phyloP scores from a whole-genome alignment of 2,888 invertebrate genomes.

The Drosophila mimica region DNA sequence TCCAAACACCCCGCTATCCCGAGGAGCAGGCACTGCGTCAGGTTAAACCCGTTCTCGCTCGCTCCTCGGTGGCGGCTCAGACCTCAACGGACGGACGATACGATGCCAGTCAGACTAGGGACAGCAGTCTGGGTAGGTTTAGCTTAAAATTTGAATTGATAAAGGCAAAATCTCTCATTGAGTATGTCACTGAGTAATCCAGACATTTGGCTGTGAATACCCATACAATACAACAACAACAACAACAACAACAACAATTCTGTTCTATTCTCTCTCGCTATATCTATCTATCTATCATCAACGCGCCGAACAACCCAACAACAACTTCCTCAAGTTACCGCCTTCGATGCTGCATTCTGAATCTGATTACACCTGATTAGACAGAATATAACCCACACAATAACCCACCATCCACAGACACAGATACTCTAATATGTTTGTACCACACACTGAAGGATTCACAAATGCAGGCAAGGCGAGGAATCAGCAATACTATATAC shows the following conservation, averaged over 20 bases:
- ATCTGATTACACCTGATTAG: constrained; percentile 45
- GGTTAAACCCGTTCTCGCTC: constrained; percentile 79
- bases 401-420: constrained; percentile 49
- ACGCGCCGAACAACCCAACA: constrained; percentile 34
- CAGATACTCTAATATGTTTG: constrained; percentile 18
- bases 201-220: constrained; percentile 59
- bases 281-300: constrained; percentile 26
- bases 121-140: constrained; percentile 84
- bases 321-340: constrained; percentile 54
- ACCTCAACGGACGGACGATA: constrained; percentile 72
- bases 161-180: constrained; percentile 19
- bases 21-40: constrained; percentile 84
- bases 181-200: constrained; percentile 46
- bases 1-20: constrained; percentile 85
- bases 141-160: background rate
- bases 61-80: constrained; percentile 74
- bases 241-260: constrained; percentile 42
- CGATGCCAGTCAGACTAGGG: constrained; percentile 82
- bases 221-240: constrained; percentile 15
- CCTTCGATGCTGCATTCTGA: constrained; percentile 75
- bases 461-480: constrained; percentile 47
- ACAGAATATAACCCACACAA: constrained; percentile 21
- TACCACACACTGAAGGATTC: constrained; percentile 36
- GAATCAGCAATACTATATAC: constrained; percentile 10
- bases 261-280: constrained; percentile 54